Percentiles rank a stretch among this genome's conserved stretches.
Conservation (phyloP, 2,888 invertebrate species). For the Parnassius smintheus region DNA sequence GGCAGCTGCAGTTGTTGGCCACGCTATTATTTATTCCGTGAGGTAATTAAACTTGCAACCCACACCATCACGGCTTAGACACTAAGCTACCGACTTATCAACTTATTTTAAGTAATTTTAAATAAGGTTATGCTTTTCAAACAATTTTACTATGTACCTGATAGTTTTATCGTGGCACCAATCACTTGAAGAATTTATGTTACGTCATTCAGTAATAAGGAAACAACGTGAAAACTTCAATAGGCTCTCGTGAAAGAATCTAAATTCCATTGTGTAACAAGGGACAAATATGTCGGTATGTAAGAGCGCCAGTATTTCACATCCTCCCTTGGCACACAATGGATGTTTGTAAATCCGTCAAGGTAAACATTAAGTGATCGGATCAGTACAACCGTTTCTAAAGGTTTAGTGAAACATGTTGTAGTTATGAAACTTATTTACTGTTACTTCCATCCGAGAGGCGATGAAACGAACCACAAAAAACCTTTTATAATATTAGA, state of each 20-base stretch:
- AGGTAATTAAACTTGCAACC: no score
- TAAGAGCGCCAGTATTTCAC: conserved; percentile 39
- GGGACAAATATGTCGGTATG: conserved; percentile 40
- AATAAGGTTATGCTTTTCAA: no score
- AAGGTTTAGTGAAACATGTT: neutral
- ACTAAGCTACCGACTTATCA: no score
- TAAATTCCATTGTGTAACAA: conserved; percentile 33
- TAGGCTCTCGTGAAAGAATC: conserved; percentile 22
- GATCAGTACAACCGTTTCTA: conserved; percentile 43
- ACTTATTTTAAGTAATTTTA: no score
- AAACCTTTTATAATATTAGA: no score
- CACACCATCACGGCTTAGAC: no score
- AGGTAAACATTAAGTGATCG: conserved; percentile 57
- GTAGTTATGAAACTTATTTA: conserved; percentile 1
- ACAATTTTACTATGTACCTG: no score
- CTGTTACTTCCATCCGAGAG: neutral
- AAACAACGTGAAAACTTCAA: conserved; percentile 15
- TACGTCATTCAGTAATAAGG: conserved; percentile 6
- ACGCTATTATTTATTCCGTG: no score
- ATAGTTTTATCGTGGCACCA: no score
- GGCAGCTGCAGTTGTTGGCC: no score
- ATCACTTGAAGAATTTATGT: neutral
- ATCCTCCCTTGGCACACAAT: conserved; percentile 47
- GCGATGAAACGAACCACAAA: conserved; percentile 13
- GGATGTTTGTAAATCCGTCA: conserved; percentile 59